Conservation (phyloP, 2,888 invertebrate genomes). For the Allophyes oxyacanthae region DNA sequence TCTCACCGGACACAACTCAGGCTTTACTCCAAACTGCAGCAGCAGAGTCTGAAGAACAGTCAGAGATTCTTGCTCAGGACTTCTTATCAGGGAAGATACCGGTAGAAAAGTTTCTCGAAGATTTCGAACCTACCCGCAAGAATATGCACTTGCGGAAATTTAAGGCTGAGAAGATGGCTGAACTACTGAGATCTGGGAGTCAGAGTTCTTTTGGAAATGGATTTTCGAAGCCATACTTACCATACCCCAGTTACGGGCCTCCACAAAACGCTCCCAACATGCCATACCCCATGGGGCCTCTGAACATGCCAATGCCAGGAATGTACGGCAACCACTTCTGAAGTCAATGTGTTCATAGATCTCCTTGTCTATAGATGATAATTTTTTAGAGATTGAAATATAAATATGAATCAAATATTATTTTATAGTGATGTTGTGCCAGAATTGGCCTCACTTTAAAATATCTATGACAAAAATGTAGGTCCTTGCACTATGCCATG, state of each 20-base stretch:
- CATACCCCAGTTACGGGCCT: slow-evolving; percentile 79
- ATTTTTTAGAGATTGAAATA: slow-evolving; percentile 43
- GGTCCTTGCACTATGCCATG: no score
- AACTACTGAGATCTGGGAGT: slow-evolving; percentile 88
- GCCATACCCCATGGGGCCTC: slow-evolving; percentile 93
- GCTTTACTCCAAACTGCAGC: slow-evolving; percentile 97
- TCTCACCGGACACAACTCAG: slow-evolving; percentile 95
- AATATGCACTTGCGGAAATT: slow-evolving; percentile 92
- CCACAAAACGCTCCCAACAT: slow-evolving; percentile 89
- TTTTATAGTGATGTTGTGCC: slow-evolving; percentile 45
- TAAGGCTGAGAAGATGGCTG: slow-evolving; percentile 97
- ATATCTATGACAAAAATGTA: background rate
- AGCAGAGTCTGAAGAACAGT: slow-evolving; percentile 97
- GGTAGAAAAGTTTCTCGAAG: slow-evolving; percentile 95
- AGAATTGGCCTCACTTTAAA: slow-evolving; percentile 31
- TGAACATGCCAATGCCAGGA: slow-evolving; percentile 94
- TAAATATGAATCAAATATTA: slow-evolving; percentile 48
- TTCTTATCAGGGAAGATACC: slow-evolving; percentile 93
- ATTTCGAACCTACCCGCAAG: slow-evolving; percentile 93
- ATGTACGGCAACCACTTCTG: slow-evolving; percentile 85
- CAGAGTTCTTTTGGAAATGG: slow-evolving; percentile 80
- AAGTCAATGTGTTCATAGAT: slow-evolving; percentile 52
- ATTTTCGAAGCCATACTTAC: slow-evolving; percentile 77
- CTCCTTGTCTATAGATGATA: slow-evolving; percentile 33
- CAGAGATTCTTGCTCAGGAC: slow-evolving; percentile 94